Conservation (phyloP, 2,797 vertebrate species). For the Hyperoplus immaculatus region DNA sequence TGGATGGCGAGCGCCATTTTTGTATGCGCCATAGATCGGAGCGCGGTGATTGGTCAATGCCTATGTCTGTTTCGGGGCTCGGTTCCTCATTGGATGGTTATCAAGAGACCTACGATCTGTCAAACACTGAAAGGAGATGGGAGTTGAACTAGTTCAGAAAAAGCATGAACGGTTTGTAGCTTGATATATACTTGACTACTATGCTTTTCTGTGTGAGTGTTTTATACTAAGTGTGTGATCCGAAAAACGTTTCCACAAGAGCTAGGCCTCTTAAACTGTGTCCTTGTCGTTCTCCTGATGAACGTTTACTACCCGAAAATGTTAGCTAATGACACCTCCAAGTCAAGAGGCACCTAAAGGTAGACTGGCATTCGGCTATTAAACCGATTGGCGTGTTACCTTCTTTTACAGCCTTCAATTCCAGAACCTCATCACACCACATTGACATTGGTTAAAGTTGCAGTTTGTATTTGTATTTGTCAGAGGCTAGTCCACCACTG, state of each 20-base stretch:
- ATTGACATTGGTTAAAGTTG: no score
- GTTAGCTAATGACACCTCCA: not conserved
- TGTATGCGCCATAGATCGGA: not conserved
- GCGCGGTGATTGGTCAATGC: constrained; percentile 62
- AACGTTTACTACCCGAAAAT: not conserved
- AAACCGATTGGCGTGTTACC: not conserved
- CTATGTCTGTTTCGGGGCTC: not conserved
- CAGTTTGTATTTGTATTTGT: no score
- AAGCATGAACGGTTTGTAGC: not conserved
- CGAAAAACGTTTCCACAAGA: not conserved
- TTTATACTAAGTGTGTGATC: no score
- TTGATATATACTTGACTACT: not conserved
- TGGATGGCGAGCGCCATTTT: constrained; percentile 26
- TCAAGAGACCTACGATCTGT: no score
- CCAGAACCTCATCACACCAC: no score
- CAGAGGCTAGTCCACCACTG: no score
- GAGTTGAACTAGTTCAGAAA: not conserved
- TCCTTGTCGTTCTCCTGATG: not conserved
- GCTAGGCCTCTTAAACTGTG: no score
- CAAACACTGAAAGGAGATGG: not conserved
- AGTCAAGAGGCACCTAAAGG: not conserved
- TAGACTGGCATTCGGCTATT: not conserved
- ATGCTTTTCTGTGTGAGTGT: no score
- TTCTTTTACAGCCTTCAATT: not conserved
- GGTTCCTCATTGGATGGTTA: constrained; percentile 54